These are phyloP conservation scores for Gymnorhina tibicen DNA, from an alignment of 2,113 vertebrate species.

Conservation along the genomic window DNA sequence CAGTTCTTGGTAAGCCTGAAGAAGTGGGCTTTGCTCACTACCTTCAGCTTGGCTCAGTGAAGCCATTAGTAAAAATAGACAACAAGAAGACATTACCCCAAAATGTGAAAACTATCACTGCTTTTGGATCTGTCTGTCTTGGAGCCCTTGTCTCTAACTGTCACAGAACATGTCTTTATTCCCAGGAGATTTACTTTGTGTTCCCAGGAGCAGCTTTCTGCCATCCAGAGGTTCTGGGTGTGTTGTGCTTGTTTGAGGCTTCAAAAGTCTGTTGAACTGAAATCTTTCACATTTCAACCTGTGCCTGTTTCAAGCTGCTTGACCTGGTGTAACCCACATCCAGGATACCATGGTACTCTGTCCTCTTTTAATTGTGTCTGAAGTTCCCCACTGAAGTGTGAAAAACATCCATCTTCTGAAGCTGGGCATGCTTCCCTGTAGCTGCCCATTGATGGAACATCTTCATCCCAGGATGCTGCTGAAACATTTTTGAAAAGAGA, in stretches of 20 bases:
- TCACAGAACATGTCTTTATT: fast-evolving
- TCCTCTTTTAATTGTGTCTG: neutral
- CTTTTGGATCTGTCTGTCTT: neutral
- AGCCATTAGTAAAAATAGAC: neutral
- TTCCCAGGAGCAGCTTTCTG: neutral
- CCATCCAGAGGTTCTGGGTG: neutral
- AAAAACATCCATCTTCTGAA: neutral
- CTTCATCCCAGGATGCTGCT: neutral
- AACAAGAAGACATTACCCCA: neutral
- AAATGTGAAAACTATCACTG: neutral
- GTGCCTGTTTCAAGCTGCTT: neutral
- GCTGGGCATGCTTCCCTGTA: neutral
- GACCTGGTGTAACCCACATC: neutral
- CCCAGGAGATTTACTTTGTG: neutral
- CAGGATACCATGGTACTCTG: neutral
- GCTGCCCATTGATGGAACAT: neutral
- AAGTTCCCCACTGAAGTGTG: neutral
- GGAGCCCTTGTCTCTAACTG: neutral
- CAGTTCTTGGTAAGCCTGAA: neutral
- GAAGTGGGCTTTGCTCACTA: neutral
- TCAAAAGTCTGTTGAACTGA: neutral
- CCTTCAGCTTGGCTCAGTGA: neutral
- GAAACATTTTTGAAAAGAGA: neutral
- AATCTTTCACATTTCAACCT: neutral
- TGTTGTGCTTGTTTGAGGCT: neutral